Evolutionary conservation across 2,888 invertebrate genomes (phyloP), one percentile per base, ranked within the genome.

Genomic region (Physocephala rufipes): DNA sequence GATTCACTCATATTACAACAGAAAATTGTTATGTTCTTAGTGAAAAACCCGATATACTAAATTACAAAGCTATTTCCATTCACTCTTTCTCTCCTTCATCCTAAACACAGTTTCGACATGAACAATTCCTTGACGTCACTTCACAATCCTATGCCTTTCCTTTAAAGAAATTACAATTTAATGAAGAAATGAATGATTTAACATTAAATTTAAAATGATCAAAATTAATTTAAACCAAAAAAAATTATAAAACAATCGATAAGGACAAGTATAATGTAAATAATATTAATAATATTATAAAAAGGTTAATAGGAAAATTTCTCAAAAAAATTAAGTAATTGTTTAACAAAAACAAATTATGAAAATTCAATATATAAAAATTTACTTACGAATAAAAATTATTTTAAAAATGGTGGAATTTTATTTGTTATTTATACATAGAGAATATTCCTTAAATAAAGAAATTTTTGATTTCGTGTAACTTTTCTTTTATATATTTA

Each of bases 201-300:
- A 36, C 9, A 36, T 4, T 36, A 4, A 36, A 7, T 19, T 61
- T 49, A 51, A 69, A 65, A 51, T 47, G 30, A 66, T 55, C 59
- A 53, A 13, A 30, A 67, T n/a, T n/a, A n/a, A n/a, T n/a, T n/a
- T n/a, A n/a, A n/a, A n/a, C n/a, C n/a, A 70, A 72, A 67, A n/a
- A 68, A 66, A 58, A 16, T 15, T 15, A 7, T 65, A 70, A 71
- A 74, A 71, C 74, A 15, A 24, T 74, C 73, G 64, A 73, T 71
- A 66, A 72, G 72, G 71, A 70, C 55, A 62, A 66, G 51, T 49
- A 69, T 71, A 67, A 64, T 73, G 73, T 72, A 72, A 72, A 62
- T 65, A 70, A 45, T 9, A 72, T 64, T 45, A 71, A 71, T 63
- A 43, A 49, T 49, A 67, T 71, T 61, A 71, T 67, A 70, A 71